phyloP scores from a whole-genome alignment of 2,113 vertebrate species.

The Spheniscus mendiculus region DNA sequence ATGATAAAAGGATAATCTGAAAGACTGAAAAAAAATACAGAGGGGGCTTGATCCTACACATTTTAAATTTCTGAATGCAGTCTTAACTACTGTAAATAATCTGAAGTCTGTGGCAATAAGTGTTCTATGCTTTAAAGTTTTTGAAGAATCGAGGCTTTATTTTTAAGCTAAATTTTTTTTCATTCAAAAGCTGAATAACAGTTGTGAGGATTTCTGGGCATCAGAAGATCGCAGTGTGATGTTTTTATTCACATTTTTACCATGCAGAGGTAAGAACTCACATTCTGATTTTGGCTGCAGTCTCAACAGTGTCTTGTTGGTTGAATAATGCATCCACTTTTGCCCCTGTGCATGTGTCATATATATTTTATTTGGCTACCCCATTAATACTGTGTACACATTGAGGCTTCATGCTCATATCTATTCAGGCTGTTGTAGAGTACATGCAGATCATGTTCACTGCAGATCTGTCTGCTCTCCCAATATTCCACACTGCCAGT shows the following conservation, averaged over 20 bases:
- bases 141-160: too few species aligned
- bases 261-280: background rate
- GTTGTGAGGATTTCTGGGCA: background rate
- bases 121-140: background rate
- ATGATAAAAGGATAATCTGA: background rate
- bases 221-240: background rate
- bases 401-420: background rate
- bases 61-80: background rate
- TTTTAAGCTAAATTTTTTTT: background rate
- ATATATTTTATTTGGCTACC: background rate
- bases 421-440: slow-evolving; percentile 6
- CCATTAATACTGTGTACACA: background rate
- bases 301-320: background rate
- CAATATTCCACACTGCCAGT: background rate
- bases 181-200: background rate
- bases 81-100: background rate
- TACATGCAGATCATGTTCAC: background rate
- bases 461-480: background rate
- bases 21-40: background rate
- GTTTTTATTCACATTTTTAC: background rate
- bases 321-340: background rate
- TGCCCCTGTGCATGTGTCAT: background rate
- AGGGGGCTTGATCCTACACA: background rate
- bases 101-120: background rate
- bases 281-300: background rate